phyloP scores from a whole-genome alignment of 2,888 invertebrate genomes.

The Cryptocephalus moraei region DNA sequence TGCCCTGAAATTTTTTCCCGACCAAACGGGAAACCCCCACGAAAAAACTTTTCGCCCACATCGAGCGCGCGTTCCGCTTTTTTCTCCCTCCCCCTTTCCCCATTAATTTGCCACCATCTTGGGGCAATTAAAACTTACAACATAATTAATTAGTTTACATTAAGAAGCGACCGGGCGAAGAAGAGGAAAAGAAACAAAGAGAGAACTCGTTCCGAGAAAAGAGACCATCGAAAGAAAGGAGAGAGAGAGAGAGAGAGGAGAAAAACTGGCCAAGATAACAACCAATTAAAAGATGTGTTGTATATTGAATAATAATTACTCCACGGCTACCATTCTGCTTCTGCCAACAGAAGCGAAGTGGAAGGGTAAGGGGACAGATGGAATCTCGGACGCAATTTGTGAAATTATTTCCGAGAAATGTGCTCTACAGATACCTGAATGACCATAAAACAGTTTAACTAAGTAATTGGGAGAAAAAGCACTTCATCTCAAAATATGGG shows the following conservation, averaged over 20 bases:
- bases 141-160: conserved; percentile 22
- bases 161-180: conserved; percentile 13
- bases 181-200: background rate
- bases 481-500: no score
- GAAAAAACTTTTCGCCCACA: no score
- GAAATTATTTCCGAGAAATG: conserved; percentile 38
- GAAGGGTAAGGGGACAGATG: background rate
- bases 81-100: no score
- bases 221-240: conserved; percentile 2
- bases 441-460: background rate
- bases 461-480: no score
- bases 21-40: no score
- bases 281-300: conserved; percentile 42
- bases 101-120: conserved; percentile 14
- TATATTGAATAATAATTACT: conserved; percentile 41
- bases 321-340: conserved; percentile 30
- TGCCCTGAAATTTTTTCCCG: no score
- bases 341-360: conserved; percentile 3
- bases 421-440: background rate
- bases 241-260: conserved; percentile 14
- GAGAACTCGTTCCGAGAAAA: conserved; percentile 16
- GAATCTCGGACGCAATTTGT: conserved; percentile 35
- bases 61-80: no score
- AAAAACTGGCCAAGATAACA: conserved; percentile 30
- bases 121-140: conserved; percentile 21